Evolutionary conservation across 2,113 vertebrate genomes (phyloP), one percentile per base, ranked within the genome.

Genomic region (Scytalopus superciliaris): DNA sequence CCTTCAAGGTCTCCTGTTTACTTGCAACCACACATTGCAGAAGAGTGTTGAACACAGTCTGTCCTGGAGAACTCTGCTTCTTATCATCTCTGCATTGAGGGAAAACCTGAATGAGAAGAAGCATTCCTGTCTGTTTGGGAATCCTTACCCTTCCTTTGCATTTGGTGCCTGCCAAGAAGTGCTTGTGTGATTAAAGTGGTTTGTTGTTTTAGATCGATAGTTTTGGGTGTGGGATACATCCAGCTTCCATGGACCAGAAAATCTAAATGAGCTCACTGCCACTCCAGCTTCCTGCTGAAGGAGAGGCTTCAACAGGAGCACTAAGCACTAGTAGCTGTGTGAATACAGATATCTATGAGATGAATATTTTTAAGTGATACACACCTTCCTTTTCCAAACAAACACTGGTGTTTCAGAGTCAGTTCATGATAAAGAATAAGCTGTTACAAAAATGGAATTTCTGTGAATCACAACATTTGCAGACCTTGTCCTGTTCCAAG

Each of bases 101-200:
- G 63, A 91, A 96, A 31, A n/a, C 33, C 37, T 86, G 90, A 78
- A 94, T 73, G 84, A 85, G 90, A 89, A 73, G 84, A 92, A 80
- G 31, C 50, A 27, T 87, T 91, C 68, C 74, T 72, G 70, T 90
- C 77, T 55, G 27, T 90, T 89, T 91, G 67, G 53, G 55, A 90
- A 77, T 22, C 0, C 0, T 84, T 80, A 50, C 18, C 68, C 47
- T 67, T 56, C 40, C 87, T 87, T 31, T 27, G 50, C 68, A 39
- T 45, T 87, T 84, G 68, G n/a, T 47, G 31, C 74, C 87, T 91
- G 93, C 89, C 81, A 87, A 91, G 72, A 85, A 91, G 31, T 7
- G 7, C 73, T 94, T 67, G 33, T 2, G 30, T 69, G 53, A 78
- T 72, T 73, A 33, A 91, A 90, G 62, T n/a, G 44, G 59, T 56